Percentiles rank a stretch among this genome's conserved stretches.
Evolutionary conservation across 1,140 invertebrate species (phyloP).

Genomic region (Aphis gossypii): DNA sequence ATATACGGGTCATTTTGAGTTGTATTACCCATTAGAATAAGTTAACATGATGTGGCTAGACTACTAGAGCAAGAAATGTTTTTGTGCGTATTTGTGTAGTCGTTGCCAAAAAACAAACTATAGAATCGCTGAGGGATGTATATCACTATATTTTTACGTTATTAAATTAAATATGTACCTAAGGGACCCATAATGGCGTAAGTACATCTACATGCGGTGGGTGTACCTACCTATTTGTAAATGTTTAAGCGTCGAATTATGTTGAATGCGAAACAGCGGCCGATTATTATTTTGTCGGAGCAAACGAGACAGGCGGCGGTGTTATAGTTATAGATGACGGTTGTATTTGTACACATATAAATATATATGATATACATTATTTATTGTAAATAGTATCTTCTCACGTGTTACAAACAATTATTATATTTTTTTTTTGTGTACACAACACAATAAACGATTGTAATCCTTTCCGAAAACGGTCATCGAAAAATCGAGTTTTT

Average conservation of each 20-base stretch:
- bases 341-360: background rate
- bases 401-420: background rate
- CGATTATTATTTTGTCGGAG: background rate
- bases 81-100: background rate
- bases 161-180: background rate
- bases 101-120: background rate
- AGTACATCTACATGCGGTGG: background rate
- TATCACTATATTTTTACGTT: background rate
- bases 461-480: constrained; percentile 22
- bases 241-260: background rate
- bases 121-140: background rate
- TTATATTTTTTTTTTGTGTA: background rate
- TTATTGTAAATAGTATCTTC: background rate
- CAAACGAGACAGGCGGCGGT: background rate
- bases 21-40: background rate
- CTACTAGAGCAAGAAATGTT: background rate
- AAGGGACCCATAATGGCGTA: background rate
- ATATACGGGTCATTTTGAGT: too few species aligned
- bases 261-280: background rate
- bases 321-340: background rate
- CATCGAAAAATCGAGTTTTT: constrained; percentile 45
- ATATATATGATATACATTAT: background rate
- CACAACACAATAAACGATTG: constrained; percentile 20
- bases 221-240: background rate
- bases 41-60: background rate